Percentiles rank a stretch among this genome's conserved stretches.
These are phyloP conservation scores for Turritopsis dohrnii DNA, from an alignment of 30 jellyfish, hydroid and myxozoan species.

Conservation along the genomic window DNA sequence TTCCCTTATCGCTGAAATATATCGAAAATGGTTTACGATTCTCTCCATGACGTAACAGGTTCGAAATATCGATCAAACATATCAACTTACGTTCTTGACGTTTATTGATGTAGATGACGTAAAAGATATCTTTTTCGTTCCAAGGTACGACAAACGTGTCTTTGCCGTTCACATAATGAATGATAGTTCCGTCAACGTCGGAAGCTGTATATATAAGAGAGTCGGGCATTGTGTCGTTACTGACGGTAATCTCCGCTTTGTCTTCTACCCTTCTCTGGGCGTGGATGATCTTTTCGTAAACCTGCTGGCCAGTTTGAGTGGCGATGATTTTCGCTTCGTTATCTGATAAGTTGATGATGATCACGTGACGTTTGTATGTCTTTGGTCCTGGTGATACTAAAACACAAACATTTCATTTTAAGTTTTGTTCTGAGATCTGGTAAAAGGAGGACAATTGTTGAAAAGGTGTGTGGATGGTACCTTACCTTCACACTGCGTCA, in stretches of 20 bases:
- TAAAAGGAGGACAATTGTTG: no score
- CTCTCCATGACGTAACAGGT: not conserved
- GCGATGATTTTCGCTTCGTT: constrained; percentile 29
- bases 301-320: constrained; percentile 4
- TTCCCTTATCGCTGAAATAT: constrained; percentile 41
- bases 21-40: not conserved
- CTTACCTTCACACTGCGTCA: not conserved
- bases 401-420: not conserved
- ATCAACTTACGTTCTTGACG: constrained; percentile 26
- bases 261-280: constrained; percentile 30
- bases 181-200: constrained; percentile 19
- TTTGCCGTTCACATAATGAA: constrained; percentile 24
- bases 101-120: constrained; percentile 32
- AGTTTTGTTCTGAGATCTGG: no score
- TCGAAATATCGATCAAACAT: not conserved
- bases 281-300: constrained; percentile 19
- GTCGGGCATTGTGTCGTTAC: constrained; percentile 23
- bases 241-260: not conserved
- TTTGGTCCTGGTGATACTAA: constrained; percentile 8
- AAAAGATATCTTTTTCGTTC: constrained; percentile 19
- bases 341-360: constrained; percentile 29
- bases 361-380: constrained; percentile 17
- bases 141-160: constrained; percentile 37
- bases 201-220: constrained; percentile 27
- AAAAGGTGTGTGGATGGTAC: not conserved